Base-by-base conservation (phyloP, 2,797 vertebrate genomes). In the Myoxocephalus aenaeus region DNA sequence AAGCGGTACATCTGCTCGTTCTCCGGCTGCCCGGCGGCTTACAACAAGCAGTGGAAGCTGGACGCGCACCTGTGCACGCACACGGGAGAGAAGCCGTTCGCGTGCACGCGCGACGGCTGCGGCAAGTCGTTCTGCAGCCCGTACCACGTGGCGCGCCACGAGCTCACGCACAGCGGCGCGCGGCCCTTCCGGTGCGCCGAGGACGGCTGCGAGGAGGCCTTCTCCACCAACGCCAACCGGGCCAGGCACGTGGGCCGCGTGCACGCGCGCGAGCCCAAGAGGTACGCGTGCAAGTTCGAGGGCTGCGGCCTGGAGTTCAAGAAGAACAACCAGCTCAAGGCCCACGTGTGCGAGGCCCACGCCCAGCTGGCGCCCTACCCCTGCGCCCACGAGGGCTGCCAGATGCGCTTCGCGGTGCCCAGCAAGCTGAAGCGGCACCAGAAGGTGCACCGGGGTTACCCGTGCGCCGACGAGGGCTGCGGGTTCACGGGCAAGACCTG, bases 321-420 rank as follows among this genome's bases (percentile, higher is more conserved):
- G 94, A 99, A 99, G 75, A 96, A 99, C 87, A 96, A 97, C 65
- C 96, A 96, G 88, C 95, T 99, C 22, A 98, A 95, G 88, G 77
- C 86, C 18, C 98, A 99, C 80, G 88, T 97, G 77, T 96, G 94
- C 76, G 94, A 96, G 71, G 96, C 96, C 67, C 98, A 99, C 84
- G 95, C 94, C 2, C 92, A 86, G 1, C 89, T 95, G 36, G 95
- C 94, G 0, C 91, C 92, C 0, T 98, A 96, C 89, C 92, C 83
- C 95, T 99, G 98, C 89, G 70, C 72, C 0, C 84, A 93, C 0
- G 95, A 97, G 36, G 98, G 95, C 75, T 99, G 98, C 63, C 92
- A 91, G 11, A 96, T 94, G 87, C 79, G 92, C 2, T 98, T 98
- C 71, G 12, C 89, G 69, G 92, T 92, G 20, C 96, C 96, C 27